Conservation (phyloP, 2,888 invertebrate species). For the Dexiosoma caninum region DNA sequence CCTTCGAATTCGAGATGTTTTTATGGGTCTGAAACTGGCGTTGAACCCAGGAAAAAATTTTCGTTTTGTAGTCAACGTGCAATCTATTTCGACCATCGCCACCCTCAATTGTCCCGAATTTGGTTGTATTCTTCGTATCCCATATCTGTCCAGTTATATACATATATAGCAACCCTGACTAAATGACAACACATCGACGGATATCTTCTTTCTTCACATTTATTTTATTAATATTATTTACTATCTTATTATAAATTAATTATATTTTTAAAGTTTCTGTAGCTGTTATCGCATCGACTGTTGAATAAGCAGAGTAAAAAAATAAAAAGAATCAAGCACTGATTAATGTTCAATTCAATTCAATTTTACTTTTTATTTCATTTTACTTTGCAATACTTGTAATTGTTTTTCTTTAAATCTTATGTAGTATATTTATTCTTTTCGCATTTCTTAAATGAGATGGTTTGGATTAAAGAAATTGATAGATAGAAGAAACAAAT, state of each 20-base stretch:
- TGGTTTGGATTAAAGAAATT: too few relatives aligned
- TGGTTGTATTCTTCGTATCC: too few relatives aligned
- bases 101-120: too few relatives aligned
- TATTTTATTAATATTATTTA: slow-evolving; percentile 6
- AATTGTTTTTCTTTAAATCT: slow-evolving; percentile 24
- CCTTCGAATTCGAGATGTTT: too few relatives aligned
- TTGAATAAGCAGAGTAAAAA: slow-evolving; percentile 21
- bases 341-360: slow-evolving; percentile 48
- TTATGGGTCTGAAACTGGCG: too few relatives aligned
- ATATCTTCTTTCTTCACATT: not conserved
- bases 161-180: too few relatives aligned
- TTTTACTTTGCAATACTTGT: slow-evolving; percentile 4
- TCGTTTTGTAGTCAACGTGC: too few relatives aligned
- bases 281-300: not conserved
- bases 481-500: not conserved
- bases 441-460: slow-evolving; percentile 4
- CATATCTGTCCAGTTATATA: too few relatives aligned
- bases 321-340: slow-evolving; percentile 43
- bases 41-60: too few relatives aligned
- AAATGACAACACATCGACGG: slow-evolving; percentile 1
- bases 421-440: not conserved
- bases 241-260: slow-evolving; percentile 22
- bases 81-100: too few relatives aligned
- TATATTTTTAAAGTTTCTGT: not conserved
- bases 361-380: slow-evolving; percentile 1